These are phyloP conservation scores for Anoura caudifer DNA, from an alignment of 2,113 vertebrate genomes.

Conservation along the genomic window DNA sequence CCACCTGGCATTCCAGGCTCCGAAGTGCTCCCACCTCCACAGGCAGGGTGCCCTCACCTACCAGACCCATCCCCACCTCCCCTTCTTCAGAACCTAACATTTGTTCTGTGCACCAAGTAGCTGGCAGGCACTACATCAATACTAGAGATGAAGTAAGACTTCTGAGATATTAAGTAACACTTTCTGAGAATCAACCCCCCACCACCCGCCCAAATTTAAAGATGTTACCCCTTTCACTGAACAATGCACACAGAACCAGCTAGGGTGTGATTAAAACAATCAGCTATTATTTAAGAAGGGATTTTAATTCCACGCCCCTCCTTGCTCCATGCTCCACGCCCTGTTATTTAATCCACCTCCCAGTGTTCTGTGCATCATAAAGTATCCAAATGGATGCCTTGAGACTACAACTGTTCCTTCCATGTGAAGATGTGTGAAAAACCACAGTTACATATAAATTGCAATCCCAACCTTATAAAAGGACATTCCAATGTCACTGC, in stretches of 20 bases:
- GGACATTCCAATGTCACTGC: not conserved
- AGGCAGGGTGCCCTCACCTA: fast-evolving
- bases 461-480: not conserved
- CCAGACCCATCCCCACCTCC: not conserved
- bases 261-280: fast-evolving
- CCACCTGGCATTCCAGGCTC: not conserved
- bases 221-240: not conserved
- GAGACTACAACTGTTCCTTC: not conserved
- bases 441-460: not conserved
- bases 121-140: not conserved
- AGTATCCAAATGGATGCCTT: fast-evolving
- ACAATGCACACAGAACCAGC: not conserved
- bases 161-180: not conserved
- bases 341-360: not conserved
- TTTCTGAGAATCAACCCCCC: not conserved
- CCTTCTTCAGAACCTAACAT: not conserved
- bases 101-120: not conserved
- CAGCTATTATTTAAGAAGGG: not conserved
- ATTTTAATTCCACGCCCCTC: not conserved
- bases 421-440: not conserved
- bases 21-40: not conserved
- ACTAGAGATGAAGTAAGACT: not conserved
- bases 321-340: not conserved
- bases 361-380: fast-evolving
- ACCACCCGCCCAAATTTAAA: not conserved